Evolutionary conservation across 2,113 vertebrate genomes (phyloP).

Genomic region (Antennarius striatus): DNA sequence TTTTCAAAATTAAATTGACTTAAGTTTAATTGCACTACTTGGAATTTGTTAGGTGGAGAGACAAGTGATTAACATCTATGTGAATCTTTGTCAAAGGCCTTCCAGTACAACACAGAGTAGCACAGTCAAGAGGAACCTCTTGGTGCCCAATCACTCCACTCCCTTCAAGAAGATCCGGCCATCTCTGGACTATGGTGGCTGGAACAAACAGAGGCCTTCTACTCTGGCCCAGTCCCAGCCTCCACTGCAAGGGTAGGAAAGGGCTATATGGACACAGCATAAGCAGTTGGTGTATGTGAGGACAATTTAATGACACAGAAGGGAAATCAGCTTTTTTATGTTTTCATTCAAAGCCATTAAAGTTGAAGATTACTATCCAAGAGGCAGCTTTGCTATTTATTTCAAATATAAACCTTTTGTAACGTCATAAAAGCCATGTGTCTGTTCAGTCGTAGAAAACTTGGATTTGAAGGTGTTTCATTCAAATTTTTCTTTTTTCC

Average conservation of each 20-base stretch:
- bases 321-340: too few relatives aligned
- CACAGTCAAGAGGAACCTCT: slow-evolving; percentile 89
- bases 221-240: slow-evolving; percentile 87
- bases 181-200: slow-evolving; percentile 92
- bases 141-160: slow-evolving; percentile 90
- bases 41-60: neutral
- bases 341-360: too few relatives aligned
- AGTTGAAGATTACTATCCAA: too few relatives aligned
- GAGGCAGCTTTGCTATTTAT: neutral
- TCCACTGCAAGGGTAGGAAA: slow-evolving; percentile 89
- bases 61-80: neutral
- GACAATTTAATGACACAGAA: neutral
- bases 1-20: neutral
- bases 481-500: neutral
- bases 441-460: neutral
- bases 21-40: too few relatives aligned
- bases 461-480: neutral
- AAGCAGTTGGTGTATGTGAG: neutral
- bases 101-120: slow-evolving; percentile 79
- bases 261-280: neutral
- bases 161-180: slow-evolving; percentile 93
- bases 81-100: slow-evolving; percentile 71
- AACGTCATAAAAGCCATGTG: neutral
- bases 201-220: slow-evolving; percentile 91
- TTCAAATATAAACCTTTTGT: neutral